Evolutionary conservation across 2,888 invertebrate genomes (phyloP).

Genomic region (Mesoligia furuncula): DNA sequence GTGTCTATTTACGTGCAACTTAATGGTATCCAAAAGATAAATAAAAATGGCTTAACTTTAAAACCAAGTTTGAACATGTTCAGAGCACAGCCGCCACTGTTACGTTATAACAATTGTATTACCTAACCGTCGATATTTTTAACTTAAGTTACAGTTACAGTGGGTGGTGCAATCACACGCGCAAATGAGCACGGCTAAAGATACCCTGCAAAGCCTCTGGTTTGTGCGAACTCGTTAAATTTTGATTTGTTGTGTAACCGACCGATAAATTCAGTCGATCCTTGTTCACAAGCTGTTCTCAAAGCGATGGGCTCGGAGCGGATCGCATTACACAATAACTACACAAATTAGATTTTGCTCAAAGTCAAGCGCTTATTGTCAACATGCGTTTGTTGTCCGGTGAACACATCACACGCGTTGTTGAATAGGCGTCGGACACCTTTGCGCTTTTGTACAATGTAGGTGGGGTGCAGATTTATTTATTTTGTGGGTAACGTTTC

Average conservation of each 20-base stretch:
- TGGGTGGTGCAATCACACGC: conserved; percentile 86
- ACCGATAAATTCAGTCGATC: conserved; percentile 86
- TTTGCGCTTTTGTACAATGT: conserved; percentile 80
- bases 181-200: conserved; percentile 79
- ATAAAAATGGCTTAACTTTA: conserved; percentile 70
- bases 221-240: conserved; percentile 88
- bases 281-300: conserved; percentile 77
- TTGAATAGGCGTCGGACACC: conserved; percentile 85
- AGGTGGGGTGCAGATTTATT: conserved; percentile 47
- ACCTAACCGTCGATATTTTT: conserved; percentile 40
- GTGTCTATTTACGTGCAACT: conserved; percentile 83
- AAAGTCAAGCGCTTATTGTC: conserved; percentile 89
- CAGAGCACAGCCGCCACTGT: conserved; percentile 62
- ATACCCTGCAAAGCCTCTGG: conserved; percentile 78
- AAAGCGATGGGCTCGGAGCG: conserved; percentile 79
- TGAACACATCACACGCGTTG: conserved; percentile 85
- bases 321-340: conserved; percentile 89
- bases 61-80: conserved; percentile 68
- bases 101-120: conserved; percentile 56
- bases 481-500: conserved; percentile 33
- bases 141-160: conserved; percentile 72
- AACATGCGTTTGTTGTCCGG: conserved; percentile 85
- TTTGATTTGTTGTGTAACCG: conserved; percentile 90
- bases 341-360: conserved; percentile 90
- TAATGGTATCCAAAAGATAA: conserved; percentile 80